Base-by-base conservation (phyloP, 1,140 invertebrate genomes). In the Zeugodacus cucurbitae region DNA sequence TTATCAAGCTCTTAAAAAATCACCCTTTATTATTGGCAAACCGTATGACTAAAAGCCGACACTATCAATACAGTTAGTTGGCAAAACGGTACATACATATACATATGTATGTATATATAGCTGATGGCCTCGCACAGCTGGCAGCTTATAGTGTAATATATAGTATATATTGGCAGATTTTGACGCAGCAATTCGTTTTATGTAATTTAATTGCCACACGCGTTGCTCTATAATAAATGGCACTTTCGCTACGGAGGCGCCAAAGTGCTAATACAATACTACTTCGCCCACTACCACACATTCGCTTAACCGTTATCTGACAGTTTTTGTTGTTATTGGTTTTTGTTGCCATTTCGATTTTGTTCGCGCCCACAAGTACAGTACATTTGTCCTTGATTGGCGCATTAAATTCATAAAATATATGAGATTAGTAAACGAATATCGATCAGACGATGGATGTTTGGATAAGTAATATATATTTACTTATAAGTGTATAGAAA, bases 141-240 rank as follows among this genome's bases (percentile, higher is more conserved):
- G 10, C n/a, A 29, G n/a, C 64, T 34, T 6, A 67, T n/a, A n/a
- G n/a, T n/a, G n/a, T n/a, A n/a, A n/a, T 22, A 58, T 29, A 26
- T 48, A 1, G 44, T 48, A 48, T 48, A 14, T 14, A 78, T 48
- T 82, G 74, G 26, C 74, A 17, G 41, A 82, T 48, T 82, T 82
- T n/a, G 26, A 48, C 41, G 74, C 22, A 54, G 74, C 74, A 82
- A 82, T 54, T 82, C 74, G 48, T 82, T 82, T 54, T 82, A 17
- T 82, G n/a, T 82, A 82, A 82, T 82, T 82, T 82, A 82, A 82
- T 82, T 82, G 74, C 74, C 41, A 29, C 22, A 82, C 74, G 74
- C 74, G 74, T 82, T 74, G 70, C 29, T 74, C 32, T 74, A 44
- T 74, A 74, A 74, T 74, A 74, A 44, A 74, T 74, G 70, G 70